Conservation (phyloP, 2,113 vertebrate genomes). For the Lamprologus speciosus region DNA sequence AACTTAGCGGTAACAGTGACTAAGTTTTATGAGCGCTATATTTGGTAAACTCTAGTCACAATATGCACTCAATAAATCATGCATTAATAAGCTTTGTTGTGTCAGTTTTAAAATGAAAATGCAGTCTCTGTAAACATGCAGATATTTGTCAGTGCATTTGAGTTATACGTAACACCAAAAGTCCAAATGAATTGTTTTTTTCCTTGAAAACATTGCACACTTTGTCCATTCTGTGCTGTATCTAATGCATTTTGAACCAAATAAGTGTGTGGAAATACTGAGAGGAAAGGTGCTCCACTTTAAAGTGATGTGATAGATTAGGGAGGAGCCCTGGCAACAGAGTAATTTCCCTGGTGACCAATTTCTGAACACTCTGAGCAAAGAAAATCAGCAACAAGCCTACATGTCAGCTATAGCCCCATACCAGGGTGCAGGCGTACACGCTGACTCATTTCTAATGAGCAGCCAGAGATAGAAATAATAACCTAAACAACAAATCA, state of each 20-base stretch:
- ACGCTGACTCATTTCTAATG: slow-evolving; percentile 71
- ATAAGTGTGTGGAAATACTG: slow-evolving; percentile 11
- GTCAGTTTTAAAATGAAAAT: background rate
- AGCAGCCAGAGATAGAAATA: slow-evolving; percentile 68
- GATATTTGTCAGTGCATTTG: background rate
- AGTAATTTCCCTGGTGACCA: slow-evolving; percentile 75
- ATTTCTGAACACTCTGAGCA: slow-evolving; percentile 68
- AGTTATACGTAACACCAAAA: background rate
- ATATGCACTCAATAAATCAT: slow-evolving; percentile 26
- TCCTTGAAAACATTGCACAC: background rate
- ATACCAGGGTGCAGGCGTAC: slow-evolving; percentile 31
- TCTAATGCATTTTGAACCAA: slow-evolving; percentile 17
- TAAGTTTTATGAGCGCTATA: slow-evolving; percentile 16
- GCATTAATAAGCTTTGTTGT: slow-evolving; percentile 9
- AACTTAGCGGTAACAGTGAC: background rate
- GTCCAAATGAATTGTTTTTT: background rate
- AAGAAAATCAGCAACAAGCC: slow-evolving; percentile 65
- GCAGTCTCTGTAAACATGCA: background rate
- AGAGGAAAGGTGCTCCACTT: slow-evolving; percentile 66
- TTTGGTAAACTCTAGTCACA: slow-evolving; percentile 16
- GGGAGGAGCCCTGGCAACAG: slow-evolving; percentile 56
- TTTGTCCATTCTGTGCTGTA: background rate
- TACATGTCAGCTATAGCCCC: slow-evolving; percentile 45
- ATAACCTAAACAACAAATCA: slow-evolving; percentile 58
- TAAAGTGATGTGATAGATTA: slow-evolving; percentile 72